Conservation (phyloP, 2,113 vertebrate genomes). For the Orcinus orca region DNA sequence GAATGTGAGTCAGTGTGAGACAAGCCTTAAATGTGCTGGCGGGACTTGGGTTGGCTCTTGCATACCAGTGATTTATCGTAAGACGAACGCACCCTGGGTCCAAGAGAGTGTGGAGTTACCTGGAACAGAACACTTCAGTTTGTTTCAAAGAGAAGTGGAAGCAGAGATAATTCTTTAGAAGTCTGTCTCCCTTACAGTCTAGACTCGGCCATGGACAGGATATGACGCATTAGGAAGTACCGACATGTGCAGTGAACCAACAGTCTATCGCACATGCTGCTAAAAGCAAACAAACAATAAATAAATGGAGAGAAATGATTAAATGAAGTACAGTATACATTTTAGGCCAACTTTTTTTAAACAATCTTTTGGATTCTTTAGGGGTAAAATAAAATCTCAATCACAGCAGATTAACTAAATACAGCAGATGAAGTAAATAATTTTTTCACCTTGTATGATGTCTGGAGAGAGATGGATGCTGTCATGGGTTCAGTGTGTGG, state of each 20-base stretch:
- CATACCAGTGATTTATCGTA: neutral
- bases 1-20: neutral
- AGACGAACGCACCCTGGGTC: neutral
- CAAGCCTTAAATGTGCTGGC: neutral
- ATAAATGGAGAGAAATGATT: neutral
- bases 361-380: neutral
- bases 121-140: neutral
- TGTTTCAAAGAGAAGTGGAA: neutral
- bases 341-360: neutral
- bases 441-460: neutral
- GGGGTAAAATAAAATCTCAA: neutral
- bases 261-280: neutral
- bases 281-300: neutral
- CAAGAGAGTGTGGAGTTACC: neutral
- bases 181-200: neutral
- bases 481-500: neutral
- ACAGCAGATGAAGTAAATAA: neutral
- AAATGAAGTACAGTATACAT: neutral
- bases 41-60: neutral
- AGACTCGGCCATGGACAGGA: fast-evolving
- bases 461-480: neutral
- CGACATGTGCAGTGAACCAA: neutral
- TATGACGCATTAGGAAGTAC: neutral
- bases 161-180: neutral
- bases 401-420: neutral